Percentiles rank a stretch among this genome's conserved stretches.
These are phyloP conservation scores for Eilema depressum DNA, from an alignment of 2,888 invertebrate species.

Conservation along the genomic window DNA sequence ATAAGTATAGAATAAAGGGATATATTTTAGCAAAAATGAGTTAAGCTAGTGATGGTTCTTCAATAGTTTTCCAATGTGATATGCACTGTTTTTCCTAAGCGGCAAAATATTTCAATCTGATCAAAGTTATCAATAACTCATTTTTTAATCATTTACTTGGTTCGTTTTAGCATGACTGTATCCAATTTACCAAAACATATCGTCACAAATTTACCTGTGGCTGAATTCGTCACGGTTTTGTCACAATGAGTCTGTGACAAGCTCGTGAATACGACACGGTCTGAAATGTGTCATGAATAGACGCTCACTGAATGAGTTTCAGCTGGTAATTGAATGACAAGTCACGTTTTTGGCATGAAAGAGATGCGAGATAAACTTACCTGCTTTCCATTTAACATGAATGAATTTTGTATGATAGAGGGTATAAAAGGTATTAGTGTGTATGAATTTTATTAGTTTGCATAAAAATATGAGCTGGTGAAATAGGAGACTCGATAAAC, in stretches of 20 bases:
- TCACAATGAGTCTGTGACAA: conserved; percentile 2
- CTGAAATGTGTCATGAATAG: conserved; percentile 18
- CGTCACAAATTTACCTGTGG: conserved; percentile 11
- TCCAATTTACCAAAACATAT: conserved; percentile 8
- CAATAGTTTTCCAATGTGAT: no score
- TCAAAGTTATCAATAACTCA: not conserved
- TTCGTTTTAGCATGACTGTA: not conserved
- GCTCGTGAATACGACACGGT: conserved; percentile 14
- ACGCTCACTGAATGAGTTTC: conserved; percentile 7
- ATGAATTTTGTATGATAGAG: not conserved
- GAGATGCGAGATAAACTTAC: not conserved
- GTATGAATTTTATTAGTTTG: no score
- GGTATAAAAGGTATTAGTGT: no score
- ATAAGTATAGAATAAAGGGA: no score
- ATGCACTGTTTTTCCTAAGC: no score
- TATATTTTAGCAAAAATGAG: no score
- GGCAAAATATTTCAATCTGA: no score
- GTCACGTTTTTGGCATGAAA: conserved; percentile 11
- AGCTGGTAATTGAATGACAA: not conserved
- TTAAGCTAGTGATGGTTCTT: no score
- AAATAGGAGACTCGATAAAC: no score
- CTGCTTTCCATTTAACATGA: not conserved
- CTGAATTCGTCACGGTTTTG: conserved; percentile 13
- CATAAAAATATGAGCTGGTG: no score
- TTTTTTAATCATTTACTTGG: not conserved